These are phyloP conservation scores for Acinonyx jubatus DNA, from an alignment of 2,113 vertebrate genomes.

Conservation along the genomic window DNA sequence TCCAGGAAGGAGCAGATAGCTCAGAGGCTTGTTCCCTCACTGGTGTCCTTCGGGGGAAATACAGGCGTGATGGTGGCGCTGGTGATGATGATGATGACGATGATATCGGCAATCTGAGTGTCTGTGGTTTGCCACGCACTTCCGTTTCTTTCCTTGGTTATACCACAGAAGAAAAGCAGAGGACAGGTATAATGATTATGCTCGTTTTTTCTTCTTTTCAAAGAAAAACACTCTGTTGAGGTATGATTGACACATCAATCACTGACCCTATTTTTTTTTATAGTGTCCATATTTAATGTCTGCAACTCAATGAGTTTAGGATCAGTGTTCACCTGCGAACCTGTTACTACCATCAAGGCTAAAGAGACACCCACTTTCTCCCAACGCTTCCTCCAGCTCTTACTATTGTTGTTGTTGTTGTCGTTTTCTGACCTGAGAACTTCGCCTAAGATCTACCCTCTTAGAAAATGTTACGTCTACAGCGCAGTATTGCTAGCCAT, in stretches of 20 bases:
- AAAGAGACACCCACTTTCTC: background rate
- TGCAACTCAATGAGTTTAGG: background rate
- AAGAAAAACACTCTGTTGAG: background rate
- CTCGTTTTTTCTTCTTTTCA: background rate
- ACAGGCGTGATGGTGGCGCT: fast-evolving
- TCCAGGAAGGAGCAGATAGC: background rate
- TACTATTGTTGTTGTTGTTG: background rate
- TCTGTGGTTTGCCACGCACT: background rate
- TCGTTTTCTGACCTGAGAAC: background rate
- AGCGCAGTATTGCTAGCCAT: background rate
- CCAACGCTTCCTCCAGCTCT: background rate
- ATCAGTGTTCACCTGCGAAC: background rate
- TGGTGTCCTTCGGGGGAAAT: background rate
- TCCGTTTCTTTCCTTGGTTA: background rate
- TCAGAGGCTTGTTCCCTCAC: background rate
- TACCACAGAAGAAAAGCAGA: background rate
- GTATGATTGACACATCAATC: background rate
- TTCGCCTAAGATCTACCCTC: background rate
- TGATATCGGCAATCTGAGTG: fast-evolving
- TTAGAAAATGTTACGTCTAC: background rate
- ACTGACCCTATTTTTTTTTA: background rate
- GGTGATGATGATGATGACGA: fast-evolving
- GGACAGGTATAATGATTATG: background rate
- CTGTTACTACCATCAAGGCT: background rate
- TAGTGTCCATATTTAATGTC: background rate